Evolutionary conservation across 2,888 invertebrate species (phyloP), one percentile per base, ranked within the genome.

Genomic region (Thera britannica): DNA sequence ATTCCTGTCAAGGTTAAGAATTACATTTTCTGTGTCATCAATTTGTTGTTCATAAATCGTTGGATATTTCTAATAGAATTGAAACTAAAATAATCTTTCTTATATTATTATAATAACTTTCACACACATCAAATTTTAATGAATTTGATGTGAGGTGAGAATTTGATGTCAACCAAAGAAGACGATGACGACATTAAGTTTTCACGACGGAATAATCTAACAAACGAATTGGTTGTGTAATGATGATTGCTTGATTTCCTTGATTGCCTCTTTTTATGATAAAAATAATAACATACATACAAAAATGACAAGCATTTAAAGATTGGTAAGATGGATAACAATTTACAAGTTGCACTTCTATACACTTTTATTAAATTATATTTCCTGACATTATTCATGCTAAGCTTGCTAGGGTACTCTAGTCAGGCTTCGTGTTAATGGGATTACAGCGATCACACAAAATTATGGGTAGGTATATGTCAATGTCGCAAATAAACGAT

Each of bases 1-100:
- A 68, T 62, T 67, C 62, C 58, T 57, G 64, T 67, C 72, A 75
- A 72, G 70, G 66, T 72, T 51, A 67, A 58, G 52, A 74, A 70
- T 72, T 58, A 57, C 72, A 69, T 70, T 68, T 73, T 68, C 67
- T 66, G 68, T 62, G 67, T 66, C 36, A 69, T 38, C 55, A 9
- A 55, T 61, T 7, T n/a, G 46, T 58, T 36, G 48, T 8, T 34
- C n/a, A 36, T 36, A 56, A 46, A n/a, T n/a, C 8, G 12, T 61
- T 54, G 34, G 49, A 57, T 44, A 12, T 12, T 54, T n/a, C 2
- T 52, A 12, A 7, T 55, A 60, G 46, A 57, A 36, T 46, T 57
- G 60, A 65, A 61, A 61, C 55, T 65, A 36, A 60, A 0, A 9
- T 38, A 38, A 3, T 46, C 2, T 46, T 46, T 44, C 6, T 5